Evolutionary conservation across 1,140 invertebrate species (phyloP).

Genomic region (Formica selysi): DNA sequence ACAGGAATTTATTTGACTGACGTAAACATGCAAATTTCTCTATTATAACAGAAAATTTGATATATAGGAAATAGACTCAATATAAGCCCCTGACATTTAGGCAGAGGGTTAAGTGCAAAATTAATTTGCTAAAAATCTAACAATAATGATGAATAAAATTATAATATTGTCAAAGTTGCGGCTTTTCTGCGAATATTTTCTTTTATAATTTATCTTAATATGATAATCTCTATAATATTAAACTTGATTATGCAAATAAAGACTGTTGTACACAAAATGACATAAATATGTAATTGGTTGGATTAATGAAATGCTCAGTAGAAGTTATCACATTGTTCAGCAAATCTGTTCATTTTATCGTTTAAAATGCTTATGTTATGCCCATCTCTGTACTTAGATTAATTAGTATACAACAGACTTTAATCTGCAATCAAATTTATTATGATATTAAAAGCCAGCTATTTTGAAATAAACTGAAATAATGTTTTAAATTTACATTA

Average conservation of each 20-base stretch:
- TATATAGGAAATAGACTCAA: conserved; percentile 11
- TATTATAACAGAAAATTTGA: conserved; percentile 16
- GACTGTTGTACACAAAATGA: conserved; percentile 31
- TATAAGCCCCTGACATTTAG: not conserved
- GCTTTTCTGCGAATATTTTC: conserved; percentile 20
- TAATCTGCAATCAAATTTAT: not conserved
- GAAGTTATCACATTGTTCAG: not conserved
- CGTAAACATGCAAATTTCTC: conserved; percentile 41
- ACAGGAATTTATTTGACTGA: conserved; percentile 62
- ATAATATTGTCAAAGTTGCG: conserved; percentile 18
- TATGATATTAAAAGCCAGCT: conserved; percentile 38
- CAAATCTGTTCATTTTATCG: not conserved
- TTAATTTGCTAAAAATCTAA: conserved; percentile 14
- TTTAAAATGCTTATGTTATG: not conserved
- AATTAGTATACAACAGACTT: conserved; percentile 23
- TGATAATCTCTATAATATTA: not conserved
- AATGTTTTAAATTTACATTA: conserved; percentile 33
- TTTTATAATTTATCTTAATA: not conserved
- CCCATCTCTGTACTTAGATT: not conserved
- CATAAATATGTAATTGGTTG: not conserved
- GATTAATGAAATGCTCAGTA: not conserved
- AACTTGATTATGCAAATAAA: conserved; percentile 9
- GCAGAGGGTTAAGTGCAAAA: conserved; percentile 8
- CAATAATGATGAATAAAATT: conserved; percentile 11
- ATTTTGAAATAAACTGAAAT: conserved; percentile 33